Evolutionary conservation across 1,140 invertebrate species (phyloP).

Genomic region (Ceratina japonica): DNA sequence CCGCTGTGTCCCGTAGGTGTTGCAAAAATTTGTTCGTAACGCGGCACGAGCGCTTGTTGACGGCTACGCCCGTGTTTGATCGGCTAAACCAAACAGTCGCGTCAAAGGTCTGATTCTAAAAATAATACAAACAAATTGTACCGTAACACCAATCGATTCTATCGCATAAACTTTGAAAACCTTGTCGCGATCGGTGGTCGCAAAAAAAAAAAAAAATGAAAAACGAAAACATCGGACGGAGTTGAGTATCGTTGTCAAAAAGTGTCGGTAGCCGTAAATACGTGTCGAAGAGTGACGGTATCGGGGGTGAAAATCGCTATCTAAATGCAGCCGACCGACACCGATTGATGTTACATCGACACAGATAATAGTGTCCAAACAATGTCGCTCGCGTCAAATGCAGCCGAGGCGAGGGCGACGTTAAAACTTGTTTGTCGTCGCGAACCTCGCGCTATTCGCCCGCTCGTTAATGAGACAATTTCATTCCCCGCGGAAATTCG

Average conservation of each 20-base stretch:
- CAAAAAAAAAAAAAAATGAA: too few species aligned
- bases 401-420: conserved; percentile 11
- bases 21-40: too few species aligned
- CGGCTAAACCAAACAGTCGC: too few species aligned
- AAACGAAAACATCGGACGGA: background rate
- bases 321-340: conserved; percentile 42
- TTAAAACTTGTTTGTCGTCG: conserved; percentile 53
- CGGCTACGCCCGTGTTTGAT: too few species aligned
- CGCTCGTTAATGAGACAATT: conserved; percentile 50
- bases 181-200: background rate
- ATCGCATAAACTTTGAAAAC: background rate
- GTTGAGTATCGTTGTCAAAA: conserved; percentile 8
- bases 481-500: conserved; percentile 37
- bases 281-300: conserved; percentile 27
- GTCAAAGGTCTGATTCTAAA: too few species aligned
- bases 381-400: conserved; percentile 47
- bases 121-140: too few species aligned
- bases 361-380: conserved; percentile 59
- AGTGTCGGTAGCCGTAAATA: conserved; percentile 25
- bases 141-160: too few species aligned
- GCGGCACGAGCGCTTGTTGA: too few species aligned
- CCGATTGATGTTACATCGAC: conserved; percentile 60
- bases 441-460: background rate
- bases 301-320: conserved; percentile 12
- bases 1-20: too few species aligned